phyloP scores from a whole-genome alignment of 2,888 invertebrate species.

The Acleris cristana region DNA sequence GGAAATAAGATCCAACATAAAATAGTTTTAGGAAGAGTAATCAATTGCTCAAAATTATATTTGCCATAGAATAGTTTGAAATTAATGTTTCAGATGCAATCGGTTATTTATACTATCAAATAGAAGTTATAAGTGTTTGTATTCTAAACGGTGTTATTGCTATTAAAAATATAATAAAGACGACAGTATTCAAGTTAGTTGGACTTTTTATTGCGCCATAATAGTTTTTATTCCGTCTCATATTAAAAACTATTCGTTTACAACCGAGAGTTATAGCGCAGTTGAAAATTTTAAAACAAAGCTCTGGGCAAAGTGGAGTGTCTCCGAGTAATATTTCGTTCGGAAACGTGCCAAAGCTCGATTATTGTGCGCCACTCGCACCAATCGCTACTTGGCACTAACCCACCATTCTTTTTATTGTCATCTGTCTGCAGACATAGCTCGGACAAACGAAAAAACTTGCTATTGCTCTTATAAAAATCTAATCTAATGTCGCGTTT shows the following conservation, averaged over 20 bases:
- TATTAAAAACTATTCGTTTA: slow-evolving; percentile 26
- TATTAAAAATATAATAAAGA: slow-evolving; percentile 12
- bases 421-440: slow-evolving; percentile 44
- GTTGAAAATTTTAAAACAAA: slow-evolving; percentile 33
- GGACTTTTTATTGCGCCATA: slow-evolving; percentile 10
- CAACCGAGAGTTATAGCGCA: slow-evolving; percentile 17
- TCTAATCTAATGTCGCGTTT: slow-evolving; percentile 9
- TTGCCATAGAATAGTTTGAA: too few species aligned
- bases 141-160: slow-evolving; percentile 3
- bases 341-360: slow-evolving; percentile 51
- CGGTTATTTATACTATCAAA: background rate
- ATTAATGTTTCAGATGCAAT: background rate
- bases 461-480: slow-evolving; percentile 38
- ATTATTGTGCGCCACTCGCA: slow-evolving; percentile 51
- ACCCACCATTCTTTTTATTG: slow-evolving; percentile 43
- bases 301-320: slow-evolving; percentile 28
- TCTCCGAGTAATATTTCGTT: slow-evolving; percentile 39
- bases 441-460: slow-evolving; percentile 41
- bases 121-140: background rate
- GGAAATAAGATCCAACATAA: too few species aligned
- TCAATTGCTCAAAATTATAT: too few species aligned
- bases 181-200: background rate
- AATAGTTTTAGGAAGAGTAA: too few species aligned
- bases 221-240: slow-evolving; percentile 15
- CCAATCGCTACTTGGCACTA: slow-evolving; percentile 52